Evolutionary conservation across 2,797 vertebrate species (phyloP), one percentile per base, ranked within the genome.

Genomic region (Sphaeramia orbicularis): DNA sequence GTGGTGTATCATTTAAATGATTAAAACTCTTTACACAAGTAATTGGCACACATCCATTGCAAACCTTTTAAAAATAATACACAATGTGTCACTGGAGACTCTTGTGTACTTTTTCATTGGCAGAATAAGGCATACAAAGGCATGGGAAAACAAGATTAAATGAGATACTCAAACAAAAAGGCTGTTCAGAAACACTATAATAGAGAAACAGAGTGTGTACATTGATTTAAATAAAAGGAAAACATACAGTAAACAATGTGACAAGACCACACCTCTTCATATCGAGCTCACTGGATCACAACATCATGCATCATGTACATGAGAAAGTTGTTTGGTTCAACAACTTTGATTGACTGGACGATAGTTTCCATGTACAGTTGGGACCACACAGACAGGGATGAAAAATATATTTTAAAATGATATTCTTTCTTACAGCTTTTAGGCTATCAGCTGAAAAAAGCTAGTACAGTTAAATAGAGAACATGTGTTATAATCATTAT

Each of bases 401-500:
- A 94, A 94, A 93, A 91, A 95, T 93, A 93, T 97, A 98, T 98
- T 98, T 98, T 96, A 97, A 92, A 98, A 98, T 99, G 97, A 99
- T 99, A 99, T 98, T 97, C 96, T 92, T 88, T 84, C 74, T 75
- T 74, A 73, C 57, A 70, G 81, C 73, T 69, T 60, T 18, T 44
- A 56, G 66, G 65, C 48, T 16, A 32, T 6, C 44, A 15, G 50
- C n/a, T 2, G 7, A 35, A 53, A 15, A 52, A 72, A 50, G 9
- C 4, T 10, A 43, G 3, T 10, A 1, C 45, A 12, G 21, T 50
- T 49, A 35, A 12, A 51, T 5, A 38, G 44, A 0, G 0, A 38
- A 50, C 12, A 18, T 6, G 16, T 42, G 27, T 61, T 43, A 43
- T 5, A 7, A 59, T 42, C 24, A 68, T 38, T 38, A 6, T 12